Base-by-base conservation (phyloP, 2,797 vertebrate species). In the Kryptopterus vitreolus region DNA sequence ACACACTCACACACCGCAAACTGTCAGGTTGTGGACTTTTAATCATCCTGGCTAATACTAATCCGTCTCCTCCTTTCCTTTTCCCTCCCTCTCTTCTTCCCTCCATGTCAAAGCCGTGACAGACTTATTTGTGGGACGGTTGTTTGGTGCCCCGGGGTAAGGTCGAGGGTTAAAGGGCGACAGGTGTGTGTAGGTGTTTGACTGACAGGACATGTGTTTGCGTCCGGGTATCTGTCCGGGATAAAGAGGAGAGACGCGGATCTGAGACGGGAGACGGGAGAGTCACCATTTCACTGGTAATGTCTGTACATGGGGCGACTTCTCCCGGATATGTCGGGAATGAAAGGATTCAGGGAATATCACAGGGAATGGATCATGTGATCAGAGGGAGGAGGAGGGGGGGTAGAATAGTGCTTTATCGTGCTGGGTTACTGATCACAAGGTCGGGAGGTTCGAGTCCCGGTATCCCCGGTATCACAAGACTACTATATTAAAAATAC, bases 51-150 rank as follows among this genome's bases (percentile, higher is more conserved):
- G 48, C 74, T 35, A n/a, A 18, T 16, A 83, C 74, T 35, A n/a
- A 18, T 16, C 83, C 85, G 81, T 81, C 71, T 73, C 85, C 86
- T 75, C 76, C 84, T 59, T 71, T 77, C 11, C 29, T 43, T 68
- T 66, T 53, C 20, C 61, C 22, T 65, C 29, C n/a, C 33, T 50
- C 26, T 16, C 53, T 65, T 58, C 77, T n/a, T 73, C 20, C 38
- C 59, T 20, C 43, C 55, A n/a, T 52, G 66, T 79, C 77, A 79
- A 79, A 71, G 18, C 22, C 8, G n/a, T 72, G 68, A 71, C 55
- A 63, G 78, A 50, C 22, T 43, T 80, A 63, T 80, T 65, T 35
- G 24, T 8, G 13, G 33, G 18, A 26, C 35, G 33, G 26, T 35
- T 46, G 33, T 55, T 80, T 62, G 18, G 29, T 73, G 48, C 59